Base-by-base conservation (phyloP, 1,140 invertebrate species). In the Goniozus legneri region DNA sequence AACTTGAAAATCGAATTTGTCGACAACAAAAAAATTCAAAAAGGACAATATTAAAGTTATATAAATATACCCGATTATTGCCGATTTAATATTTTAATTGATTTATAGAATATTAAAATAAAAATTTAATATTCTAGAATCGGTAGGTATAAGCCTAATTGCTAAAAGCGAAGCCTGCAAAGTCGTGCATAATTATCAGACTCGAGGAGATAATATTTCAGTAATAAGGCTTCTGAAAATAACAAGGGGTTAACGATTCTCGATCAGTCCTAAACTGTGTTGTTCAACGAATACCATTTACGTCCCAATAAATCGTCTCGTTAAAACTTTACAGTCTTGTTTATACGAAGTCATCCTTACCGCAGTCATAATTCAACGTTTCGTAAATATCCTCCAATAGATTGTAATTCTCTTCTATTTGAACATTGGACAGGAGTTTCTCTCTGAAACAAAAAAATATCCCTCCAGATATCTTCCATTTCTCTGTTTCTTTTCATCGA, bases 341-440 rank as follows among this genome's bases (percentile, higher is more conserved):
- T 15, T 12, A 16, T 45, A n/a, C 21, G 18, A 27, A 33, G 18
- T 2, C 31, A 21, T 38, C 56, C 71, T 69, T 69, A 76, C 74
- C 71, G 47, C 54, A 71, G 50, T 71, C 60, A 36, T 69, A 62
- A 48, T 69, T 71, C 3, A 75, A 50, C 3, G 69, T 70, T 55
- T 77, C 75, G 42, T 73, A 76, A 58, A 76, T 71, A 40, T 77
- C 72, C 44, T 74, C 69, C 24, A 76, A 57, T 20, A 76, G 58
- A 55, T 72, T 73, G 47, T 73, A 75, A 38, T 75, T 74, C 42
- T 71, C 69, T 36, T 73, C 65, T 13, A 53, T 52, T n/a, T 64
- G 66, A 38, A 69, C 53, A 35, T 71, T 73, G 52, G 52, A 48
- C 3, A 73, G 59, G 24, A 75, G 61, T 32, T 64, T 69, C 47